Evolutionary conservation across 92 coral and sea anemone species (phyloP).

Genomic region (Pocillopora meandrina): DNA sequence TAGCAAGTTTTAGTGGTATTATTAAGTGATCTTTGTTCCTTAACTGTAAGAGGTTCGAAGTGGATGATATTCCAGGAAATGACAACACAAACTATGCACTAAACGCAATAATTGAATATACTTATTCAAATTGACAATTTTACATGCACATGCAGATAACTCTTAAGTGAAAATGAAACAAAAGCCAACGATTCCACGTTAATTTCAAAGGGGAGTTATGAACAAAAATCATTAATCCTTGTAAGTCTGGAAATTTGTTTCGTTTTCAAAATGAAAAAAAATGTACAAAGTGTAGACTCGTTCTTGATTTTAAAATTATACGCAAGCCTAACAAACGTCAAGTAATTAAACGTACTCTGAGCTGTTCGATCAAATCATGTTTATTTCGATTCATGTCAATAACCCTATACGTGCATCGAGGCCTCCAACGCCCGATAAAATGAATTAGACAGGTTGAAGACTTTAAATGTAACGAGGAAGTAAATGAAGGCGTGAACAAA

Average conservation of each 20-base stretch:
- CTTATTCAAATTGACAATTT: neutral
- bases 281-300: constrained; percentile 6
- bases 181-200: neutral
- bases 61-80: neutral
- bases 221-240: neutral
- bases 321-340: neutral
- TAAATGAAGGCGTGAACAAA: neutral
- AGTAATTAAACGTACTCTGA: neutral
- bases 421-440: neutral
- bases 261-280: neutral
- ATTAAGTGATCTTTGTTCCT: neutral
- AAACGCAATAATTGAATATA: constrained; percentile 1
- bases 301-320: neutral
- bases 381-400: neutral
- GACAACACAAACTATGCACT: neutral
- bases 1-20: neutral
- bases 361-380: neutral
- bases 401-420: neutral
- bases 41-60: neutral
- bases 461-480: constrained; percentile 12
- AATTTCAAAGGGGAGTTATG: neutral
- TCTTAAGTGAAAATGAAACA: constrained; percentile 21
- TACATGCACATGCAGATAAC: neutral
- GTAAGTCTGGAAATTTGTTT: neutral
- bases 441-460: neutral